Evolutionary conservation across 2,888 invertebrate genomes (phyloP).

Genomic region (Tiliacea citrago): DNA sequence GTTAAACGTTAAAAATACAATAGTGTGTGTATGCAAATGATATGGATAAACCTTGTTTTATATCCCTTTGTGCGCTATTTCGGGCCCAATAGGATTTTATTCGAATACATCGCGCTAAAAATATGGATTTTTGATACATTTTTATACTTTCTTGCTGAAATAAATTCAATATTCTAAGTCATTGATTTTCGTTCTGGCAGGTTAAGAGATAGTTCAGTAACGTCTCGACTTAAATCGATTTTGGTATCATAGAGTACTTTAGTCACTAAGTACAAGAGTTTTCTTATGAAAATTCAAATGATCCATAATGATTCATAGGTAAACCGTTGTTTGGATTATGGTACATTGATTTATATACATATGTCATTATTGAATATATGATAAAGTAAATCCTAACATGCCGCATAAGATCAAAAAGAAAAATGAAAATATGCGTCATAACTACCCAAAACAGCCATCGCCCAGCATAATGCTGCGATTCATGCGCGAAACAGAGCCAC

Average conservation of each 20-base stretch:
- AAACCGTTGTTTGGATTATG: no score
- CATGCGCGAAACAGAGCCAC: no score
- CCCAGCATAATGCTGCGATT: no score
- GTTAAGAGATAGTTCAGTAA: background rate
- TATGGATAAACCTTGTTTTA: slow-evolving; percentile 36
- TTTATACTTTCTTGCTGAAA: slow-evolving; percentile 1
- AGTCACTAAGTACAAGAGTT: background rate
- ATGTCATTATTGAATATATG: no score
- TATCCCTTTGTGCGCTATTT: slow-evolving; percentile 35
- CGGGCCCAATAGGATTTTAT: slow-evolving; percentile 31
- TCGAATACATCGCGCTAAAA: slow-evolving; percentile 17
- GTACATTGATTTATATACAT: no score
- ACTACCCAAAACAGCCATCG: no score
- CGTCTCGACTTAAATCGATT: background rate
- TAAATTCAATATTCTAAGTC: slow-evolving; percentile 2
- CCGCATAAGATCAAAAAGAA: no score
- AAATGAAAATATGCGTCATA: no score
- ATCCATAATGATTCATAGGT: no score
- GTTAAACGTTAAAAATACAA: slow-evolving; percentile 18
- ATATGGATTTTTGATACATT: slow-evolving; percentile 2
- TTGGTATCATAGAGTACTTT: background rate
- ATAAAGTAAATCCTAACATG: no score
- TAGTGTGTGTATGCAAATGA: slow-evolving; percentile 29
- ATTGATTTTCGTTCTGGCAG: background rate
- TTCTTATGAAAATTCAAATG: no score